Base-by-base conservation (phyloP, 1,140 invertebrate genomes). In the Oreohelix idahoensis region DNA sequence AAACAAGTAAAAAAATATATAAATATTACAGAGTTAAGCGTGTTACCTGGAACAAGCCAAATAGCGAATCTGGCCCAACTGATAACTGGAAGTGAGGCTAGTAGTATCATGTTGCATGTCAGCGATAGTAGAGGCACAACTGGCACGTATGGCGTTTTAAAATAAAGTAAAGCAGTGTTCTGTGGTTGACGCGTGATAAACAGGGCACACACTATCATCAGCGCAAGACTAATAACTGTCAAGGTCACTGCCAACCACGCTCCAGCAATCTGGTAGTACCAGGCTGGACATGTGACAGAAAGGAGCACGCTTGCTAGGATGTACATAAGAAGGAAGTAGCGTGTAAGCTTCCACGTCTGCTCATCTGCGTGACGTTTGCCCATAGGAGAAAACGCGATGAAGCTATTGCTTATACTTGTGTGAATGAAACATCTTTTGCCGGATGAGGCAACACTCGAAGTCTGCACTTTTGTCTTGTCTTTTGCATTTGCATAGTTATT, bases 171-270 rank as follows among this genome's bases (percentile, higher is more conserved):
- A 15, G 87, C 89, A 70, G 81, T 79, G 83, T 91, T 90, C 73
- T 90, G 87, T 2, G 92, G 91, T 84, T 92, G 91, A 29, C 85
- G 87, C 8, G 85, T 83, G 4, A 93, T 88, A 2, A 89, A 75
- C 39, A 90, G 75, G 0, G 81, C 84, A 0, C 86, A 77, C 42
- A 81, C 82, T 20, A 89, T 69, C 58, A 91, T 84, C 29, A 88
- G 74, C 4, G 89, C 81, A 2, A 88, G 39, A 69, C 88, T 86
- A 8, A 88, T 70, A 76, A 89, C 84, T 0, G 89, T 45, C 71
- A 88, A 83, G 1, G 88, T 73, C 4, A 89, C 77, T 8, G 88
- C 86, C 88, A 88, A 90, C 90, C 89, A 90, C 35, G 95, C 36
- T 17, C 63, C 53, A 32, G 26, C 23, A 0, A 66, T 26, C 29